Percentiles rank a stretch among this genome's conserved stretches.
These are phyloP conservation scores for Sinhomidia bicolor DNA, from an alignment of 2,888 invertebrate species.

Conservation along the genomic window DNA sequence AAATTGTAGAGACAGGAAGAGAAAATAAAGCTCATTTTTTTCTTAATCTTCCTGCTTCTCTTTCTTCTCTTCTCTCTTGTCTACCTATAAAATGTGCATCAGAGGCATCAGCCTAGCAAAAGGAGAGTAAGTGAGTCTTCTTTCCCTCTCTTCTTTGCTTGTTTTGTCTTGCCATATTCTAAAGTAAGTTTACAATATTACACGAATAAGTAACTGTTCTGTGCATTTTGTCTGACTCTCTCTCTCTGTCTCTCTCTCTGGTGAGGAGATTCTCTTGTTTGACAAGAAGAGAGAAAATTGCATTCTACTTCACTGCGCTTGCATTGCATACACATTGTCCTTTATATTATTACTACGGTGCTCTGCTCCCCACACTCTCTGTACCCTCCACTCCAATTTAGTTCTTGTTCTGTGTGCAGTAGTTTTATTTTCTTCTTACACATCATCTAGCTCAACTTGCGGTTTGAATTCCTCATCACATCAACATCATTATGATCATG, in stretches of 20 bases:
- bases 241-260: too few relatives aligned
- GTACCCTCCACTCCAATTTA: background rate
- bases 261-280: slow-evolving; percentile 3
- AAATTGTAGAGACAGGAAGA: slow-evolving; percentile 1
- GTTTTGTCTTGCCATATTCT: slow-evolving; percentile 14
- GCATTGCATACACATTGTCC: slow-evolving; percentile 48
- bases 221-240: slow-evolving; percentile 16
- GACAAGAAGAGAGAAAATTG: slow-evolving; percentile 40
- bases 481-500: slow-evolving; percentile 24
- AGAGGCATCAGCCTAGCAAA: slow-evolving; percentile 4
- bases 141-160: background rate
- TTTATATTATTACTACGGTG: slow-evolving; percentile 53
- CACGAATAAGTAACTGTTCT: slow-evolving; percentile 37
- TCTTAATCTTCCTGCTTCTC: slow-evolving; percentile 8
- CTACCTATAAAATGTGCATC: slow-evolving; percentile 31
- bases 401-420: background rate
- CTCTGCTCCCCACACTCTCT: slow-evolving; percentile 8
- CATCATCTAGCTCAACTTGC: slow-evolving; percentile 39
- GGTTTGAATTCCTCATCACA: slow-evolving; percentile 55
- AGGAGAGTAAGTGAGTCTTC: slow-evolving; percentile 15
- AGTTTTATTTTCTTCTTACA: background rate
- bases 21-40: slow-evolving; percentile 44
- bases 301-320: slow-evolving; percentile 51
- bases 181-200: too few relatives aligned
- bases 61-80: background rate